Percentiles rank a stretch among this genome's conserved stretches.
These are phyloP conservation scores for Ips nitidus DNA, from an alignment of 1,140 invertebrate species.

Conservation along the genomic window DNA sequence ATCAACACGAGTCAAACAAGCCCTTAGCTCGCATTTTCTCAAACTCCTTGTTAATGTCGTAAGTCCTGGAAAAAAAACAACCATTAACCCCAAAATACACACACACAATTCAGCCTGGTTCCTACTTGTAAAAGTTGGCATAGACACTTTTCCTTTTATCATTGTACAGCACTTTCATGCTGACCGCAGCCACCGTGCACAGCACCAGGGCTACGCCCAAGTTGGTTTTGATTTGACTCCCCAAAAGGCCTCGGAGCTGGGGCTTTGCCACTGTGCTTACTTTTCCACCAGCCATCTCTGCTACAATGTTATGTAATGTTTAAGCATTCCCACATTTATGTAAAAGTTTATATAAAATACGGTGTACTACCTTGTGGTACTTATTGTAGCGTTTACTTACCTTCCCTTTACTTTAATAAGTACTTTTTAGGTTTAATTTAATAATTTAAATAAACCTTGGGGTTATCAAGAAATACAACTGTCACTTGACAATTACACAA, in stretches of 20 bases:
- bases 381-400: too few species aligned
- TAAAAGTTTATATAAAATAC: too few species aligned
- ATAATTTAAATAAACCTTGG: too few species aligned
- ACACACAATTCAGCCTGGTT: too few species aligned
- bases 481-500: too few species aligned
- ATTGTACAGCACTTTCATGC: constrained; percentile 56
- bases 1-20: constrained; percentile 57
- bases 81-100: too few species aligned
- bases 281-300: constrained; percentile 16
- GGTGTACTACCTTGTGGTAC: too few species aligned
- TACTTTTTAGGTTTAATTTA: too few species aligned
- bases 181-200: constrained; percentile 50
- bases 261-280: constrained; percentile 52
- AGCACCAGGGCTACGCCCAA: constrained; percentile 54
- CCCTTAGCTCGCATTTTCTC: constrained; percentile 58
- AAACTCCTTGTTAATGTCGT: constrained; percentile 60
- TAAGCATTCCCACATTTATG: too few species aligned
- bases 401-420: too few species aligned
- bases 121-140: constrained; percentile 68
- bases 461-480: too few species aligned
- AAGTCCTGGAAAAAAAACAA: constrained; percentile 53
- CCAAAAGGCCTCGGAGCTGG: constrained; percentile 60
- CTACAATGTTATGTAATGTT: too few species aligned
- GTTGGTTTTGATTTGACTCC: constrained; percentile 59
- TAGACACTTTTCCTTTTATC: constrained; percentile 61